Base-by-base conservation (phyloP, 2,113 vertebrate species). In the Glaucomys volans region DNA sequence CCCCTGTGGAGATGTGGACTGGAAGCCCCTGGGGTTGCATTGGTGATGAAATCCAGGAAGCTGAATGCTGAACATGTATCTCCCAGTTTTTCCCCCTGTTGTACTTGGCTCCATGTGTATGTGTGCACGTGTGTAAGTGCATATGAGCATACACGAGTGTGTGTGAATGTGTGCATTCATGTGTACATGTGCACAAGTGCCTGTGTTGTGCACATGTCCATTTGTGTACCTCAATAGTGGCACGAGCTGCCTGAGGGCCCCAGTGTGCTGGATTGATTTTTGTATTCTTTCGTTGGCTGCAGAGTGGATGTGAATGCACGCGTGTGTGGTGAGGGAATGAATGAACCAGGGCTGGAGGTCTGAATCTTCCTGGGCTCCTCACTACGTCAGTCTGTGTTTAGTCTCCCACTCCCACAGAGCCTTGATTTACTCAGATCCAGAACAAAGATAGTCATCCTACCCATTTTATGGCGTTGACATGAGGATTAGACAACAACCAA, bases 371-470 rank as follows among this genome's bases (percentile, higher is more conserved):
- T 76, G 54, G 54, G 44, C 2, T 1, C 1, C n/a, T 76, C n/a
- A 32, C 28, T 81, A 35, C 32, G 42, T 35, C 4, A 62, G 42
- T 30, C 37, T 91, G 74, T 42, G 28, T 52, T 67, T 69, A 32
- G 42, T 40, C 42, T 88, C 69, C 69, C 77, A 35, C 54, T 71
- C 71, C n/a, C 0, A 0, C 2, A 30, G n/a, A 9, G 10, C 37
- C 74, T 26, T 0, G 3, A 54, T 86, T 83, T 93, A 77, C 92
- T 80, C 10, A 28, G 57, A 47, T 96, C 90, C 59, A 72, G n/a
- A 50, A 22, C 7, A 5, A 24, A 57, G 50, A 18, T 18, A 42
- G 88, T 57, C 67, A 24, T 62, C 42, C 24, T 42, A 69, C 28
- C n/a, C 77, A 44, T 62, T 30, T 72, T 75, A 50, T 52, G 40